phyloP scores from a whole-genome alignment of 2,797 vertebrate genomes.

The Rhodeus uyekii region DNA sequence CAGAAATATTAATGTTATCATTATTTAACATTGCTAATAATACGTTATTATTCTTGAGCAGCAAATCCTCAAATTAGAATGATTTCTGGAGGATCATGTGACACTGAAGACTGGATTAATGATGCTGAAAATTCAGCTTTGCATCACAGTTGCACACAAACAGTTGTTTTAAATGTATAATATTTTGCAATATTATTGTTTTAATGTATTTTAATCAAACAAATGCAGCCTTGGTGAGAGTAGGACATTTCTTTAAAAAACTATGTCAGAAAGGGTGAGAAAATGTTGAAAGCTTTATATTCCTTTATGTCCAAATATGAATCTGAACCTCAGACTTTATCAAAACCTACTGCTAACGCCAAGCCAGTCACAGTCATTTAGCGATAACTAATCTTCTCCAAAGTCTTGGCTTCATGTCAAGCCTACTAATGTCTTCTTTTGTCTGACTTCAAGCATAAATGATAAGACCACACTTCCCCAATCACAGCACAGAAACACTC shows the following conservation, averaged over 20 bases:
- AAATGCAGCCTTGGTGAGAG: neutral
- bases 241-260: neutral
- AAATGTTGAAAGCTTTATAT: neutral
- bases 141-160: neutral
- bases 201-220: too few species aligned
- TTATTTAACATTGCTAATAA: neutral
- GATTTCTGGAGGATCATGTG: neutral
- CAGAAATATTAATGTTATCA: neutral
- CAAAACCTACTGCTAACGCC: neutral
- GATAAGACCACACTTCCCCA: neutral
- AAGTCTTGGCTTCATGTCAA: neutral
- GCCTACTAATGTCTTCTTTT: neutral
- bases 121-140: neutral
- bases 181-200: neutral
- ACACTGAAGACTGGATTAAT: neutral
- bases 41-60: neutral
- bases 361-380: constrained; percentile 8
- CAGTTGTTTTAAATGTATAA: too few species aligned
- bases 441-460: neutral
- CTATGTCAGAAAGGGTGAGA: neutral
- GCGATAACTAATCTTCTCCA: neutral
- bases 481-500: constrained; percentile 1
- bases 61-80: neutral
- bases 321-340: neutral
- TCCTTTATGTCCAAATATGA: neutral